Base-by-base conservation (phyloP, 2,113 vertebrate species). In the Vicugna pacos region DNA sequence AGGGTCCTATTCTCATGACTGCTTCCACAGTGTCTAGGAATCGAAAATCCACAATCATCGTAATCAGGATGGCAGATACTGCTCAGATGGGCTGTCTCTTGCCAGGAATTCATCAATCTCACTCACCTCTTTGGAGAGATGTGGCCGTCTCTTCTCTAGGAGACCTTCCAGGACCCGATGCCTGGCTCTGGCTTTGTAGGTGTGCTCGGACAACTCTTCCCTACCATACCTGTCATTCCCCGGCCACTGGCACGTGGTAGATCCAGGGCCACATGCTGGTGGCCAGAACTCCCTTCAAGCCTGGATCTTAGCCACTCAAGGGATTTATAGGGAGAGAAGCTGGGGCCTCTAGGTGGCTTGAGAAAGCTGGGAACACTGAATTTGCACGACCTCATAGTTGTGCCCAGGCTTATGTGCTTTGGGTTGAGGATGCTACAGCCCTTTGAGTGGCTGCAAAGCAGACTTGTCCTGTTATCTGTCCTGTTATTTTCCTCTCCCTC, bases 401-500 rank as follows among this genome's bases (percentile, higher is more conserved):
- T 11, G 19, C 4, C 52, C 4, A n/a, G 69, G 42, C 16, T 70
- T 20, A 3, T 28, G 19, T 15, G 24, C 15, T 35, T 52, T 42
- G 56, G 20, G 28, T 19, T 90, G 46, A 52, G 30, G 26, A 1
- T 3, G 17, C 32, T 19, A 2, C 3, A 26, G 54, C 54, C 26
- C 15, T 6, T 3, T 28, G 64, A 32, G 70, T 32, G 22, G 26
- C 1, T 16, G 6, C 5, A 42, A 38, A 62, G 86, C 38, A 48
- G 8, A 42, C 19, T 1, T 32, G 24, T 30, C 42, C n/a, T 46
- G 46, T 46, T 54, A 7, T 5, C 0, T 20, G 15, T 32, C 20
- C 2, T 2, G 0, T 22, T 8, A 60, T n/a, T 22, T 62, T 26
- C n/a, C 2, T 4, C 1, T 62, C 46, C 54, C n/a, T 67, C 4